These are phyloP conservation scores for Choristoneura fumiferana DNA, from an alignment of 1,140 invertebrate species.

Conservation along the genomic window DNA sequence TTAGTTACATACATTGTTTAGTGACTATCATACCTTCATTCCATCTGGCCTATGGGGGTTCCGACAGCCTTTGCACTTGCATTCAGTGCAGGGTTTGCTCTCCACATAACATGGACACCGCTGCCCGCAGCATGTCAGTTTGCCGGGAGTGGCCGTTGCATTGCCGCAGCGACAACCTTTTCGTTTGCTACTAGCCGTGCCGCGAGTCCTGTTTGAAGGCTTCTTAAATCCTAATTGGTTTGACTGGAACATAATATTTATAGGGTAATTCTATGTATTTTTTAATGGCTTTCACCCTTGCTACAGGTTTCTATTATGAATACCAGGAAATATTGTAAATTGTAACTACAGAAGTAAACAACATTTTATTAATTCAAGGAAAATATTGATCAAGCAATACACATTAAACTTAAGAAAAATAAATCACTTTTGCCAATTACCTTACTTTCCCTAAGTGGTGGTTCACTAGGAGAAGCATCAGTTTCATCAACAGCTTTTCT, in stretches of 20 bases:
- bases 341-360: too few species aligned
- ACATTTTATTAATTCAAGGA: too few species aligned
- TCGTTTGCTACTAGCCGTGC: conserved; percentile 75
- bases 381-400: too few species aligned
- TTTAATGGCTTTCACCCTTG: too few species aligned
- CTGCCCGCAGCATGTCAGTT: conserved; percentile 94
- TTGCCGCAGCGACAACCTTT: conserved; percentile 95
- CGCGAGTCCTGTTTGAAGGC: conserved; percentile 70
- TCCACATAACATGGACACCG: conserved; percentile 95
- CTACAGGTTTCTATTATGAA: too few species aligned
- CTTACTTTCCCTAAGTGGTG: conserved; percentile 54
- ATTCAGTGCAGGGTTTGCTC: conserved; percentile 90
- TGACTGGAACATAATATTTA: conserved; percentile 48
- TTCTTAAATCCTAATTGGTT: conserved; percentile 76
- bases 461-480: conserved; percentile 45
- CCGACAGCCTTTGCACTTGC: conserved; percentile 93
- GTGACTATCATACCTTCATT: conserved; percentile 81
- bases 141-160: conserved; percentile 91
- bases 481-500: conserved; percentile 82
- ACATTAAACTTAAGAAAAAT: too few species aligned
- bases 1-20: too few species aligned
- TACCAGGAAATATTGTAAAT: too few species aligned
- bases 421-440: conserved; percentile 29
- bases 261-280: too few species aligned
- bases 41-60: conserved; percentile 92